A percentile compares a stretch with the other conserved stretches of the same genome.
These are phyloP conservation scores for Notechis scutatus DNA, from an alignment of 2,113 vertebrate species.

Conservation along the genomic window DNA sequence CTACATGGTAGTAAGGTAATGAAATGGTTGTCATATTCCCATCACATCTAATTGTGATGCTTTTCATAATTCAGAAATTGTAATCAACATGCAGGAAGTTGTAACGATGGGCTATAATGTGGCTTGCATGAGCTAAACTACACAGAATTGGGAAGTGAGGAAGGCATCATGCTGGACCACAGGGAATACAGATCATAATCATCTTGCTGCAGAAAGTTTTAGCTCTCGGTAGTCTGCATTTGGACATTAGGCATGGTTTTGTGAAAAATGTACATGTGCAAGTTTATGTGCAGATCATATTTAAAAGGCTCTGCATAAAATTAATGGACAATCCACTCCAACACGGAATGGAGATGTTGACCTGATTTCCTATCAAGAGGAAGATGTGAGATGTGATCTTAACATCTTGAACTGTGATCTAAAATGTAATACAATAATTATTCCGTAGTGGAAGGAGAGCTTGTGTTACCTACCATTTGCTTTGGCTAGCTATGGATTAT, in stretches of 20 bases:
- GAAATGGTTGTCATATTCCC: not conserved
- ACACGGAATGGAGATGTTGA: not conserved
- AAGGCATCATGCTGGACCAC: not conserved
- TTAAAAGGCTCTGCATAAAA: not conserved
- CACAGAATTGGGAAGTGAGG: not conserved
- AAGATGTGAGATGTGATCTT: not conserved
- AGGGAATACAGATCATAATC: not conserved
- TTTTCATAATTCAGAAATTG: not conserved
- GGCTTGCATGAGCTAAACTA: not conserved
- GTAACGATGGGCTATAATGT: not conserved
- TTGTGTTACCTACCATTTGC: rapidly evolving
- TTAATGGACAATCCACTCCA: not conserved
- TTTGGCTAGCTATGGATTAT: rapidly evolving
- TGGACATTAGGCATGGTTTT: not conserved
- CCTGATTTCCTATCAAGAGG: not conserved
- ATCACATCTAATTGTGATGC: not conserved
- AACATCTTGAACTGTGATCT: not conserved
- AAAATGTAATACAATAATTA: not conserved
- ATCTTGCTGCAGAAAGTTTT: slow-evolving; percentile 3
- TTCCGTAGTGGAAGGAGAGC: rapidly evolving
- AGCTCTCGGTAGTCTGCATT: not conserved
- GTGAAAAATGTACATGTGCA: not conserved
- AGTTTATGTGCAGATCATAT: not conserved
- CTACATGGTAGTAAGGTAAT: not conserved
- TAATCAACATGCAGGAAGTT: not conserved